These are phyloP conservation scores for Exephanes ischioxanthus DNA, from an alignment of 2,888 invertebrate genomes.

Conservation along the genomic window DNA sequence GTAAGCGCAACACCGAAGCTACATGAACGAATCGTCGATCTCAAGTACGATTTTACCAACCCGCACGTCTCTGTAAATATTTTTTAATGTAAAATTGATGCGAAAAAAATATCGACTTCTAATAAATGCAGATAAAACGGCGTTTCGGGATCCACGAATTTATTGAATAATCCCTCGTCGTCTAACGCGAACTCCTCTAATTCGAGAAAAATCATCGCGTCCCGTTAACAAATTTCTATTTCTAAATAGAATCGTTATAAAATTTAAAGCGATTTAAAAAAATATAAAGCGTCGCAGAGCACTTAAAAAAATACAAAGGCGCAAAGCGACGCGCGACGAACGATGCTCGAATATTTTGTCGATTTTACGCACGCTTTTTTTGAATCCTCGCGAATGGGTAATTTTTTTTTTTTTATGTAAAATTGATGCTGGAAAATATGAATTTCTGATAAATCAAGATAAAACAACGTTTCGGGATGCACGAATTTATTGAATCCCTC, in stretches of 20 bases:
- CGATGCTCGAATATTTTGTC: not conserved
- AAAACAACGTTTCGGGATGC: slow-evolving; percentile 5
- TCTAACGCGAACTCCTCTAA: too few species aligned
- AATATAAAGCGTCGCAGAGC: too few species aligned
- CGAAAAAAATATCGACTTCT: not conserved
- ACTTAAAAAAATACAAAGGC: too few species aligned
- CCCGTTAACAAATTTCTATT: too few species aligned
- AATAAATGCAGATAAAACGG: slow-evolving; percentile 4
- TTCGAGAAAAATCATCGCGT: too few species aligned
- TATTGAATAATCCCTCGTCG: too few species aligned
- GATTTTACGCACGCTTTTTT: not conserved
- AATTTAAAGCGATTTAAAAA: too few species aligned
- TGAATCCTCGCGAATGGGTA: not conserved
- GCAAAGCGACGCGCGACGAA: too few species aligned
- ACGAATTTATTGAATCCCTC: slow-evolving; percentile 9
- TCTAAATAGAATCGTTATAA: too few species aligned
- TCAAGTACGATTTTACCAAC: not conserved
- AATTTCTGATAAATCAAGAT: not conserved
- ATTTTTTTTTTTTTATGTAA: not conserved
- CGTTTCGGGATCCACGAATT: too few species aligned
- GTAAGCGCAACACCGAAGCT: slow-evolving; percentile 65
- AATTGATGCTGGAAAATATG: not conserved
- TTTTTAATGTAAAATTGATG: not conserved
- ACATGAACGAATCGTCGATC: slow-evolving; percentile 4
- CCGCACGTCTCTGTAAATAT: not conserved